Evolutionary conservation across 1,140 invertebrate genomes (phyloP).

Genomic region (Hypothenemus hampei): DNA sequence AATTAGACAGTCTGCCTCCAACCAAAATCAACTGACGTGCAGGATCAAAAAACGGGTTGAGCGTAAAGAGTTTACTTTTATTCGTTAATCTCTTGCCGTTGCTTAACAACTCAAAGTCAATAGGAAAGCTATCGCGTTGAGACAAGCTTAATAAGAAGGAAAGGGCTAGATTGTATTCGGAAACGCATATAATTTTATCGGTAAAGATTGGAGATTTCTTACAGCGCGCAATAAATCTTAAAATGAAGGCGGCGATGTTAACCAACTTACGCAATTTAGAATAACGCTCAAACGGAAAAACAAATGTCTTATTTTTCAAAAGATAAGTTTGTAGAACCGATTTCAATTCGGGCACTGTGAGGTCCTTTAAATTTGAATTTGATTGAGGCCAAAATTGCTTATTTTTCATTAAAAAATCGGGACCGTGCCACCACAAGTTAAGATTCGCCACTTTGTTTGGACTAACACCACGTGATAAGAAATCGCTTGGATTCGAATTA

Average conservation of each 20-base stretch:
- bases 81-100: conserved; percentile 28
- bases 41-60: conserved; percentile 29
- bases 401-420: conserved; percentile 1
- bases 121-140: conserved; percentile 13
- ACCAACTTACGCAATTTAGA: not conserved
- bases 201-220: not conserved
- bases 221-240: not conserved
- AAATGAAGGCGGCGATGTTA: not conserved
- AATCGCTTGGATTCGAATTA: conserved; percentile 44
- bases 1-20: conserved; percentile 31
- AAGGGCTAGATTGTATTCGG: not conserved
- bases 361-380: not conserved
- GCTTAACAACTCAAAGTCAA: conserved; percentile 33
- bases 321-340: conserved; percentile 31
- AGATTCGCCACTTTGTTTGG: conserved; percentile 16
- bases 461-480: conserved; percentile 42
- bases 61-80: conserved; percentile 1
- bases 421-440: conserved; percentile 23
- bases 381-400: conserved; percentile 7
- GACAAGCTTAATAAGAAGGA: conserved; percentile 4
- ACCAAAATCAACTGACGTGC: conserved; percentile 32
- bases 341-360: not conserved
- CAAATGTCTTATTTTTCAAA: conserved; percentile 45
- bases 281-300: conserved; percentile 32
- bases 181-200: not conserved